Percentiles rank a stretch among this genome's conserved stretches.
phyloP scores from a whole-genome alignment of 2,797 vertebrate species.

The Helarctos malayanus region DNA sequence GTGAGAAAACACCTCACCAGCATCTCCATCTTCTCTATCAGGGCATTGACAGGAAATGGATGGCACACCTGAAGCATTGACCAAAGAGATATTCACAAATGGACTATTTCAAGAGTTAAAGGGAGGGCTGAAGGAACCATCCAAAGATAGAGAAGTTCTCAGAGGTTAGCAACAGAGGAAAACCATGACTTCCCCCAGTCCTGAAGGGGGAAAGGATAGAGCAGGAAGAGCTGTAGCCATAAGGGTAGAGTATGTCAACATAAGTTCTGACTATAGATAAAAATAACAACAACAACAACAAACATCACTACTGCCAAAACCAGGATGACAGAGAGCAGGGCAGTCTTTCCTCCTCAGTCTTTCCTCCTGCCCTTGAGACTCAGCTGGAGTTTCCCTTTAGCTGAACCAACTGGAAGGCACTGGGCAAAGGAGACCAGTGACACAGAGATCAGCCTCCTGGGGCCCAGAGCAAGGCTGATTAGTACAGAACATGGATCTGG shows the following conservation, averaged over 20 bases:
- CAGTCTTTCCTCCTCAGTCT: rapidly evolving
- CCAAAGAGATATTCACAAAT: not conserved
- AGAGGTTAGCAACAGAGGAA: not conserved
- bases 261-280: not conserved
- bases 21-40: not conserved
- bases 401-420: not conserved
- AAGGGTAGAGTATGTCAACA: not conserved
- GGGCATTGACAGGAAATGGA: not conserved
- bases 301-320: not conserved
- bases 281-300: not conserved
- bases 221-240: not conserved
- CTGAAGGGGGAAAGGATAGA: not conserved
- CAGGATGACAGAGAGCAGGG: not conserved
- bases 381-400: not conserved
- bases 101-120: not conserved
- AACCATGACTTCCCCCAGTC: not conserved
- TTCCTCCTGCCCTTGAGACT: not conserved
- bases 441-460: not conserved
- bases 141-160: not conserved
- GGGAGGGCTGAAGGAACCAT: not conserved
- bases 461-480: not conserved
- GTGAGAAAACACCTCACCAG: not conserved
- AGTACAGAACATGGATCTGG: not conserved
- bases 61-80: not conserved
- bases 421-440: not conserved